These are phyloP conservation scores for Ceratotherium simum DNA, from an alignment of 2,113 vertebrate genomes.

Conservation along the genomic window DNA sequence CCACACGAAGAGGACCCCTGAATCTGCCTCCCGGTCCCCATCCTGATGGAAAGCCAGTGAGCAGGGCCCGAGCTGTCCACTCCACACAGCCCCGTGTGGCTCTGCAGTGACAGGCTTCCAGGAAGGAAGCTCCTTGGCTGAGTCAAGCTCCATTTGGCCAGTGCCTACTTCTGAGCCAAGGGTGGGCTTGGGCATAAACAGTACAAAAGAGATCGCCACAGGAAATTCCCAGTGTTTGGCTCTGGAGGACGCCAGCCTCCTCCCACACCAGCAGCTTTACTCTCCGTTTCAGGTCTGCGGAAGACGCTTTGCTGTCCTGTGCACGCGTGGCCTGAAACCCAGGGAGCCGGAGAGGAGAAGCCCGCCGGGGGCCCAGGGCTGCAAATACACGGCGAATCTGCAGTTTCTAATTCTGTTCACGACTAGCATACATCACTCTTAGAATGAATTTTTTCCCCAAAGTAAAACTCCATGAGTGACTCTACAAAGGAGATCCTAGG, in stretches of 20 bases:
- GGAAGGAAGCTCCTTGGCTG: neutral
- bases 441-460: neutral
- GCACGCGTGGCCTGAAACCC: fast-evolving
- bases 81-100: neutral
- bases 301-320: neutral
- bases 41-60: neutral
- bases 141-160: too few relatives aligned
- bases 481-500: neutral
- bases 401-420: neutral
- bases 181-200: too few relatives aligned
- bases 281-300: fast-evolving
- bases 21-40: fast-evolving
- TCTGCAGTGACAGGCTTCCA: fast-evolving
- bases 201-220: fast-evolving
- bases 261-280: fast-evolving
- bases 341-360: fast-evolving
- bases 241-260: neutral
- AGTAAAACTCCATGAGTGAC: neutral
- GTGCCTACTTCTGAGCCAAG: neutral
- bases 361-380: fast-evolving
- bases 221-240: neutral
- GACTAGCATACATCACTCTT: neutral
- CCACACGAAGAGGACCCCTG: neutral
- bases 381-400: fast-evolving
- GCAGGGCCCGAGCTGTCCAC: fast-evolving